These are phyloP conservation scores for Holothuria scabra DNA, from an alignment of 53 echinoderm and acorn worm genomes.

Conservation along the genomic window DNA sequence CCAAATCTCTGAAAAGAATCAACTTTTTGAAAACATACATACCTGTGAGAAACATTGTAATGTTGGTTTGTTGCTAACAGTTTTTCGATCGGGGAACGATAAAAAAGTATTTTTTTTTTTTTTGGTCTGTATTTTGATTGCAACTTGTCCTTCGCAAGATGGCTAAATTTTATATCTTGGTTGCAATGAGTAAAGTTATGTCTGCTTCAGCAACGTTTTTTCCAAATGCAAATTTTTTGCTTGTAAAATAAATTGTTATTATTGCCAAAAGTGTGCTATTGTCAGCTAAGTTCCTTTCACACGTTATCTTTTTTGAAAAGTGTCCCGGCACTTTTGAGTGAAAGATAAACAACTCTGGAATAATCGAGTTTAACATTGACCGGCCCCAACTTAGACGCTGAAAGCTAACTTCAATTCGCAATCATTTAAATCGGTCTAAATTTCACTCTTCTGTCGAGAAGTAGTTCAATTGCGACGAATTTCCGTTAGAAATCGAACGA, in stretches of 20 bases:
- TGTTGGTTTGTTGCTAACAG: background rate
- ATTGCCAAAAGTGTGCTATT: background rate
- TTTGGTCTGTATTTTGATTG: too few relatives aligned
- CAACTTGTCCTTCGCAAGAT: too few relatives aligned
- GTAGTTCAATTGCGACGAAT: slow-evolving; percentile 8
- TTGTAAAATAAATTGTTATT: too few relatives aligned
- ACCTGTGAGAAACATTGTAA: slow-evolving; percentile 34
- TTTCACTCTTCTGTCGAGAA: background rate
- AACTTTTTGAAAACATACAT: background rate
- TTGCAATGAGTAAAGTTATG: too few relatives aligned
- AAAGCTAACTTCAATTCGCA: background rate
- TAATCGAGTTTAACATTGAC: background rate
- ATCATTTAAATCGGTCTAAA: slow-evolving; percentile 22
- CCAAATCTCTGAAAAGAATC: background rate
- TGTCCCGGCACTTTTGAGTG: background rate
- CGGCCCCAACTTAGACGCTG: background rate
- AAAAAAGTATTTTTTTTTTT: too few relatives aligned
- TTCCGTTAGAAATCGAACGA: slow-evolving; percentile 23
- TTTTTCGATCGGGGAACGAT: too few relatives aligned
- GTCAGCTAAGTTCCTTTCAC: background rate
- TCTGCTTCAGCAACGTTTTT: too few relatives aligned
- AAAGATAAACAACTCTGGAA: background rate
- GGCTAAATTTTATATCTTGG: too few relatives aligned
- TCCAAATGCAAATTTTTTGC: too few relatives aligned
- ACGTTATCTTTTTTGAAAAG: background rate